phyloP scores from a whole-genome alignment of 2,888 invertebrate species.

The Hirtodrosophila cameraria region DNA sequence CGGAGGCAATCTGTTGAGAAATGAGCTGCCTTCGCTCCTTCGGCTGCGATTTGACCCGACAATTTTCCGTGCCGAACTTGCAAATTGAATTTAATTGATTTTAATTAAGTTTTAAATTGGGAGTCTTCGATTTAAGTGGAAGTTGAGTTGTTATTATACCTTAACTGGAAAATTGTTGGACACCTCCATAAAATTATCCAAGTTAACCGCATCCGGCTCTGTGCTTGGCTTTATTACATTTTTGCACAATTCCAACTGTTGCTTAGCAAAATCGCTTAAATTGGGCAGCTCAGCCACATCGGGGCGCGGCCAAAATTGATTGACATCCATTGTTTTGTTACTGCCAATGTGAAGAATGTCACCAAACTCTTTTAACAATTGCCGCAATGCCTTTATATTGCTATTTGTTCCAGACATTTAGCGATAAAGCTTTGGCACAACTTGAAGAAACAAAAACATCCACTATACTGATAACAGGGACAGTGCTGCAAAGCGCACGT shows the following conservation, averaged over 20 bases:
- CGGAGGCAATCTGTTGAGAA: slow-evolving; percentile 84
- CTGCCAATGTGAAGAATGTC: not conserved
- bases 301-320: not conserved
- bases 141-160: too few species aligned
- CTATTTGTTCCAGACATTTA: too few species aligned
- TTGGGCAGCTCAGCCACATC: not conserved
- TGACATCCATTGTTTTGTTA: not conserved
- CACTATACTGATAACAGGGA: not conserved
- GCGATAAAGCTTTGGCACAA: too few species aligned
- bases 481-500: not conserved
- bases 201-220: slow-evolving; percentile 43
- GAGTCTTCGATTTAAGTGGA: too few species aligned
- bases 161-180: slow-evolving; percentile 72
- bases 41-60: slow-evolving; percentile 80
- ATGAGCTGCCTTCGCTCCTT: slow-evolving; percentile 67
- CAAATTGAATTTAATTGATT: too few species aligned
- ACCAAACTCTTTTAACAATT: not conserved
- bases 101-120: too few species aligned
- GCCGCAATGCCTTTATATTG: not conserved
- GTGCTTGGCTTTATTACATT: slow-evolving; percentile 52
- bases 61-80: slow-evolving; percentile 81
- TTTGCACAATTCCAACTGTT: slow-evolving; percentile 61
- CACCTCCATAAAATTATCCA: slow-evolving; percentile 56
- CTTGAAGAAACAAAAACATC: too few species aligned
- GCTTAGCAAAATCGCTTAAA: slow-evolving; percentile 50